Base-by-base conservation (phyloP, 2,888 invertebrate species). In the Apocheima hispidaria region DNA sequence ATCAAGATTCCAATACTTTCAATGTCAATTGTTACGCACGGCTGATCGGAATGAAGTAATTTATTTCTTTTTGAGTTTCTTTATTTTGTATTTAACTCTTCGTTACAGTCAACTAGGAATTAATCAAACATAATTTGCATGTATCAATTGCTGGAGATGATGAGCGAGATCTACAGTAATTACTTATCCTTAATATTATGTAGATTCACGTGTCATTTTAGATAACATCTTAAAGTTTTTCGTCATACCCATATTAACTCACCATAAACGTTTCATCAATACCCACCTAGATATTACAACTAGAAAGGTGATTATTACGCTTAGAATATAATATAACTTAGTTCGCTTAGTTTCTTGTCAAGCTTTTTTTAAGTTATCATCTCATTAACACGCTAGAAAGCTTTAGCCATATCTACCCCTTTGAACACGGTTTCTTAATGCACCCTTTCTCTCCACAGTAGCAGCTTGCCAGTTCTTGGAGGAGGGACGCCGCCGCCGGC, bases 401-500 rank as follows among this genome's bases (percentile, higher is more conserved):
- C 46, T 46, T 46, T 46, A 30, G 46, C 46, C 12, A n/a, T 1
- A 30, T 28, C 18, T n/a, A n/a, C 12, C 10, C 16, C 2, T 10
- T 28, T 16, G 7, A 16, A 46, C 5, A 4, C 2, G 18, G 4
- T 28, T 46, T 44, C 16, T 44, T 14, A 52, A 21, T 4, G 14
- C 35, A 12, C 35, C 6, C 6, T 53, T 67, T 66, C 49, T 43
- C 28, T 69, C 55, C 53, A 78, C 86, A 84, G 85, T 75, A 86
- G 94, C 92, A 96, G 96, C 92, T 93, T 97, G 88, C 96, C 97
- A 74, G 96, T 96, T 77, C 92, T 97, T 78, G 96, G 96, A 81
- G 90, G 90, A 5, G 90, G 91, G 14, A 90, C 92, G 18, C 94
- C 95, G 12, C 96, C 96, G 7, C 96, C 96, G 57, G 95, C 96